Evolutionary conservation across 2,113 vertebrate species (phyloP).

Genomic region (Propithecus coquereli): DNA sequence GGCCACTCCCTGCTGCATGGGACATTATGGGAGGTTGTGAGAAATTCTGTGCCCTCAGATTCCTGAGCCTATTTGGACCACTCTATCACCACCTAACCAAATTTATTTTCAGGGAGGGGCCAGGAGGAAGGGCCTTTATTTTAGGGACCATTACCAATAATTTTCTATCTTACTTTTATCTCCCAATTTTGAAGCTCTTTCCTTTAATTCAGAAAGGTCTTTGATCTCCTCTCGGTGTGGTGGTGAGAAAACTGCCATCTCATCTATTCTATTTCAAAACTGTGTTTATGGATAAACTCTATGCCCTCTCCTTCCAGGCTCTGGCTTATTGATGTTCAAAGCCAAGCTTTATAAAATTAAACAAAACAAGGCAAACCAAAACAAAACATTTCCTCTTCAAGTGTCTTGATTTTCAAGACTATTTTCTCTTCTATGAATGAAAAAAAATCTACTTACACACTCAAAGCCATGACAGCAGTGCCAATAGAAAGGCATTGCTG

Average conservation of each 20-base stretch:
- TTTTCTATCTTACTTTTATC: conserved; percentile 21
- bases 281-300: background rate
- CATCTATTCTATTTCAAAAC: background rate
- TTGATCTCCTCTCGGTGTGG: background rate
- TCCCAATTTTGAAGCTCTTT: background rate
- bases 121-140: background rate
- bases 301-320: background rate
- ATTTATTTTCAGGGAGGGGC: background rate
- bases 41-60: background rate
- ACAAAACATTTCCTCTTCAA: background rate
- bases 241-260: background rate
- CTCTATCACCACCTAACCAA: background rate
- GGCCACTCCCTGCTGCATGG: background rate
- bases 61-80: background rate
- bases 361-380: background rate
- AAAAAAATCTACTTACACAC: background rate
- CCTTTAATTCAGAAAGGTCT: background rate
- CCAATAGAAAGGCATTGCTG: background rate
- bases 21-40: background rate
- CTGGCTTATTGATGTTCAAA: conserved; percentile 25
- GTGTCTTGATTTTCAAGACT: background rate
- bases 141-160: background rate
- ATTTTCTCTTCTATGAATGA: background rate
- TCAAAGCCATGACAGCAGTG: background rate
- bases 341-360: background rate